A percentile compares a stretch with the other conserved stretches of the same genome.
Conservation (phyloP, 2,113 vertebrate genomes). For the Rhegmatorhina hoffmannsi region DNA sequence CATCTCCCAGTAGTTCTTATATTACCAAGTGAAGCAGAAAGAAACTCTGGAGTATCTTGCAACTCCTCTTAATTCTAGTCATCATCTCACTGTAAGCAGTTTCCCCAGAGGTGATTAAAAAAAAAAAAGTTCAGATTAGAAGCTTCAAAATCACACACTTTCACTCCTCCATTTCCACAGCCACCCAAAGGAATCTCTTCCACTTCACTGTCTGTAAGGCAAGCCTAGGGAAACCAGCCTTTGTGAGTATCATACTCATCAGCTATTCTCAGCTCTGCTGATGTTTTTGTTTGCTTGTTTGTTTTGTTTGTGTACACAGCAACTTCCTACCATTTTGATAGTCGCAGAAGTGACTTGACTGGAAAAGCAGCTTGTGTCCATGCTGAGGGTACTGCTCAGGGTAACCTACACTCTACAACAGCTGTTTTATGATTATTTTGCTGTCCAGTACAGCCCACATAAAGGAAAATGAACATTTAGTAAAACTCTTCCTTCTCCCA, state of each 20-base stretch:
- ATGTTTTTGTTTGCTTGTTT: not conserved
- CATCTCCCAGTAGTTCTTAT: not conserved
- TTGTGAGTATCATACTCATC: not conserved
- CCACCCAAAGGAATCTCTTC: not conserved
- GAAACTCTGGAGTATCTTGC: not conserved
- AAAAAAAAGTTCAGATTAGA: not conserved
- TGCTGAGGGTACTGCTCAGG: not conserved
- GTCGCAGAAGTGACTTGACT: not conserved
- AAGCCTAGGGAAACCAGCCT: not conserved
- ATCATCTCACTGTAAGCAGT: not conserved
- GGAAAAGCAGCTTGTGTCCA: conserved; percentile 20
- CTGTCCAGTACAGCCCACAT: not conserved
- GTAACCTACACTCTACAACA: not conserved
- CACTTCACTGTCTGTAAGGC: not conserved
- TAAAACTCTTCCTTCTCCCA: not conserved
- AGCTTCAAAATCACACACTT: not conserved
- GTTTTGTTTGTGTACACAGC: not conserved
- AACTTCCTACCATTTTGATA: not conserved
- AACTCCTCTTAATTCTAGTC: not conserved
- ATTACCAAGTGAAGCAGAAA: not conserved
- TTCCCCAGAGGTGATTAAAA: not conserved
- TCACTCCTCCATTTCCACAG: not conserved
- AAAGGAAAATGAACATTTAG: not conserved
- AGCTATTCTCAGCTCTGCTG: not conserved
- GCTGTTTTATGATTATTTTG: not conserved